phyloP scores from a whole-genome alignment of 2,113 vertebrate species.

The Panurus biarmicus region DNA sequence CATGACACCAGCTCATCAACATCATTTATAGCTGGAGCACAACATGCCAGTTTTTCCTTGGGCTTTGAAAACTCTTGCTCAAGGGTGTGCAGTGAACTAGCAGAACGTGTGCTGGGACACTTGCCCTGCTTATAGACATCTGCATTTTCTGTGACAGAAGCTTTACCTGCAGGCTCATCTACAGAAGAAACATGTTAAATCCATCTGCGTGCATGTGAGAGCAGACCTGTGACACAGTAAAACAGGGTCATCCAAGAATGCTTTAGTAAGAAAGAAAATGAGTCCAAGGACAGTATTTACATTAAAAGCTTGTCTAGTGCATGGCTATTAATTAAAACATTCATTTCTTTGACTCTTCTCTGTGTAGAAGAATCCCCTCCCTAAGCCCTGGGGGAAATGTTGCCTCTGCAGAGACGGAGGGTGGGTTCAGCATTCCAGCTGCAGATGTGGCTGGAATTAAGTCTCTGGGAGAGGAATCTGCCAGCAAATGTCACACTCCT shows the following conservation, averaged over 20 bases:
- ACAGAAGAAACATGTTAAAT: not conserved
- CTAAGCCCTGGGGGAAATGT: not conserved
- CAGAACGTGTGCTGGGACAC: not conserved
- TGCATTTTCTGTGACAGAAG: not conserved
- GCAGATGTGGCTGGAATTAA: not conserved
- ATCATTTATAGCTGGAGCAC: not conserved
- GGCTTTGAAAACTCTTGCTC: not conserved
- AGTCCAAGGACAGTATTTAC: not conserved
- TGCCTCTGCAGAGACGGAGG: not conserved
- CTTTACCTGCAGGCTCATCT: not conserved
- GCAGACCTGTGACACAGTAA: not conserved
- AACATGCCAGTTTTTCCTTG: not conserved
- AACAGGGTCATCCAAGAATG: not conserved
- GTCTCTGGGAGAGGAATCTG: not conserved
- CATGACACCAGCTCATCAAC: not conserved
- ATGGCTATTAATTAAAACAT: not conserved
- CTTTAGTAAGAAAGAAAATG: not conserved
- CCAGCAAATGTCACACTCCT: not conserved
- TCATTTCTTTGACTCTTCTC: not conserved
- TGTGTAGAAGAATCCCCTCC: not conserved
- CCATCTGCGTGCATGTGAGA: not conserved
- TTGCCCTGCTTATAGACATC: not conserved
- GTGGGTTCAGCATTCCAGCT: not conserved
- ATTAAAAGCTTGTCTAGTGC: not conserved
- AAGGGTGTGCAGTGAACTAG: not conserved